Evolutionary conservation across 2,888 invertebrate species (phyloP).

Genomic region (Ischnus inquisitorius): DNA sequence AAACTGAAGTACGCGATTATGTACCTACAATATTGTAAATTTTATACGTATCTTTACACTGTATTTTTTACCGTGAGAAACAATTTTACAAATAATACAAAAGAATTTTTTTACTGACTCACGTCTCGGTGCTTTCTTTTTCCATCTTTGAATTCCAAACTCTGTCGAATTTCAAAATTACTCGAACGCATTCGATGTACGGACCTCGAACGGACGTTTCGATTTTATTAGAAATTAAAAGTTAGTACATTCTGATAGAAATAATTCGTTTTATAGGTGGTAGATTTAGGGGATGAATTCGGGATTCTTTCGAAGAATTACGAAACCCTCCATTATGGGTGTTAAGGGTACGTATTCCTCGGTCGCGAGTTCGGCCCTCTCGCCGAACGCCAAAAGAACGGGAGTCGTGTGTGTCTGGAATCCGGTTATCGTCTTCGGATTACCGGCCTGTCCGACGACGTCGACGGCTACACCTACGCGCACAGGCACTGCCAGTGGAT

Average conservation of each 20-base stretch:
- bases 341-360: slow-evolving; percentile 98
- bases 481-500: slow-evolving; percentile 97
- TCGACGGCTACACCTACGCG: slow-evolving; percentile 98
- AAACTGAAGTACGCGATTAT: slow-evolving; percentile 48
- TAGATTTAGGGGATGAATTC: slow-evolving; percentile 86
- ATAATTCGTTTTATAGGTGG: slow-evolving; percentile 16
- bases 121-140: neutral
- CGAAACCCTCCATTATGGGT: slow-evolving; percentile 99
- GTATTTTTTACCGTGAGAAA: slow-evolving; percentile 61
- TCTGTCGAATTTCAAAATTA: neutral
- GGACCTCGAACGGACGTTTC: slow-evolving; percentile 18
- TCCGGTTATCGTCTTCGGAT: slow-evolving; percentile 99
- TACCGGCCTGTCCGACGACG: slow-evolving; percentile 99
- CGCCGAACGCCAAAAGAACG: slow-evolving; percentile 97
- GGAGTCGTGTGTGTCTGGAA: slow-evolving; percentile 99
- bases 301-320: slow-evolving; percentile 97
- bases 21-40: slow-evolving; percentile 63
- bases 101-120: slow-evolving; percentile 34
- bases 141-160: neutral
- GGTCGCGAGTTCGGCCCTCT: slow-evolving; percentile 98
- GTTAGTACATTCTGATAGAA: slow-evolving; percentile 53
- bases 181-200: neutral
- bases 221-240: slow-evolving; percentile 66
- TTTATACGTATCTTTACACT: slow-evolving; percentile 66
- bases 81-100: slow-evolving; percentile 60